Conservation (phyloP, 2,888 invertebrate species). For the Hylaea fasciaria region DNA sequence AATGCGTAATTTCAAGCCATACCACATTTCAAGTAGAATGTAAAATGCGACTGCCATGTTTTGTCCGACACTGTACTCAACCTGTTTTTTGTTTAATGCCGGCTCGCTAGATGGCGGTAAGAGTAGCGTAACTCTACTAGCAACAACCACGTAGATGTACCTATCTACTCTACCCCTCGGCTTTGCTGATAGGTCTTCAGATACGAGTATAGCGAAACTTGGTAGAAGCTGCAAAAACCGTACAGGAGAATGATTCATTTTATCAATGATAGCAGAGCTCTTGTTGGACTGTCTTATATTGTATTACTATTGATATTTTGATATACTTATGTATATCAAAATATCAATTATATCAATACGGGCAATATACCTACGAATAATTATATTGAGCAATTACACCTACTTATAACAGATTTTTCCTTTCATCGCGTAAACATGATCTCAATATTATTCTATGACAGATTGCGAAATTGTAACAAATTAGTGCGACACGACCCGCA, state of each 20-base stretch:
- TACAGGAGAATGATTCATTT: no score
- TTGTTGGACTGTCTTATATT: no score
- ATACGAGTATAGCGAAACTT: no score
- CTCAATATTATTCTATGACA: slow-evolving; percentile 57
- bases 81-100: slow-evolving; percentile 51
- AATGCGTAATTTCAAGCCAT: not conserved
- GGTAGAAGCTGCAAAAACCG: no score
- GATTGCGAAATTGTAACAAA: slow-evolving; percentile 80
- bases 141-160: no score
- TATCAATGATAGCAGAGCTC: no score
- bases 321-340: no score
- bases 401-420: slow-evolving; percentile 15
- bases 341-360: no score
- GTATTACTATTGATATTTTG: no score
- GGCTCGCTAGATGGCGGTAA: slow-evolving; percentile 71
- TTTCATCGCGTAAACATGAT: slow-evolving; percentile 46
- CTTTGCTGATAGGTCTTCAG: no score
- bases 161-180: not conserved
- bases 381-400: no score
- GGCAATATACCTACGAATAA: no score
- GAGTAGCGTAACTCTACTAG: slow-evolving; percentile 40
- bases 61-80: slow-evolving; percentile 18
- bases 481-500: slow-evolving; percentile 72
- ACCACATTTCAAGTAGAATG: not conserved
- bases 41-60: slow-evolving; percentile 1